Evolutionary conservation across 2,113 vertebrate genomes (phyloP).

Genomic region (Prochilodus magdalenae): DNA sequence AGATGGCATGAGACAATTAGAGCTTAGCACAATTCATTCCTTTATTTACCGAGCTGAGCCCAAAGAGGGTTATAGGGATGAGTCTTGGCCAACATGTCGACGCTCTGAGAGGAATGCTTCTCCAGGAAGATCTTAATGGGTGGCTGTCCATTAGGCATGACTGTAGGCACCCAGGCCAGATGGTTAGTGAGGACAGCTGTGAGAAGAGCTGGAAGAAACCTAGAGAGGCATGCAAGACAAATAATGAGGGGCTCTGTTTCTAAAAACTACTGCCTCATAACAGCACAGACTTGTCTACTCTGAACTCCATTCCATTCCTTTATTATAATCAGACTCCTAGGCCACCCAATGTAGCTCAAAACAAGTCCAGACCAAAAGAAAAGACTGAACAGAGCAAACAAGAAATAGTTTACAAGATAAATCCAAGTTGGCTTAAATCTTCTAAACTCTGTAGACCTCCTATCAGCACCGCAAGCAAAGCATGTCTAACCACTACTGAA

Average conservation of each 20-base stretch:
- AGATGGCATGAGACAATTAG: conserved; percentile 56
- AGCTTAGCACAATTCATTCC: not conserved
- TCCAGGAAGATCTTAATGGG: conserved; percentile 97
- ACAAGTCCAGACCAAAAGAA: too few relatives aligned
- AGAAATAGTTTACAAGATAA: not conserved
- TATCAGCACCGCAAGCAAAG: not conserved
- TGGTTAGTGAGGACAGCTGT: conserved; percentile 97
- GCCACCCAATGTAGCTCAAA: not conserved
- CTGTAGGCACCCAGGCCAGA: conserved; percentile 97
- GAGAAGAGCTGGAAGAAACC: conserved; percentile 95
- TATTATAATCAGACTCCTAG: too few relatives aligned
- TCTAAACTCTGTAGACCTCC: not conserved
- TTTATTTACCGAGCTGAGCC: conserved; percentile 90
- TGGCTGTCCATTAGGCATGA: conserved; percentile 98
- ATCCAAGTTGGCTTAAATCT: not conserved
- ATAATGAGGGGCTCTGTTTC: not conserved
- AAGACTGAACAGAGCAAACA: too few relatives aligned
- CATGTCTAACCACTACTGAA: not conserved
- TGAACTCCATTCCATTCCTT: not conserved
- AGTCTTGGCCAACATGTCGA: conserved; percentile 97
- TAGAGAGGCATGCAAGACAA: conserved; percentile 56
- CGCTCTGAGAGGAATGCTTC: conserved; percentile 97
- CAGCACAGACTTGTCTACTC: too few relatives aligned
- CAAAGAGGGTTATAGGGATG: conserved; percentile 98
- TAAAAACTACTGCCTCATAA: too few relatives aligned